Percentiles rank a stretch among this genome's conserved stretches.
phyloP scores from a whole-genome alignment of 2,888 invertebrate species.

The Ophion costatus region DNA sequence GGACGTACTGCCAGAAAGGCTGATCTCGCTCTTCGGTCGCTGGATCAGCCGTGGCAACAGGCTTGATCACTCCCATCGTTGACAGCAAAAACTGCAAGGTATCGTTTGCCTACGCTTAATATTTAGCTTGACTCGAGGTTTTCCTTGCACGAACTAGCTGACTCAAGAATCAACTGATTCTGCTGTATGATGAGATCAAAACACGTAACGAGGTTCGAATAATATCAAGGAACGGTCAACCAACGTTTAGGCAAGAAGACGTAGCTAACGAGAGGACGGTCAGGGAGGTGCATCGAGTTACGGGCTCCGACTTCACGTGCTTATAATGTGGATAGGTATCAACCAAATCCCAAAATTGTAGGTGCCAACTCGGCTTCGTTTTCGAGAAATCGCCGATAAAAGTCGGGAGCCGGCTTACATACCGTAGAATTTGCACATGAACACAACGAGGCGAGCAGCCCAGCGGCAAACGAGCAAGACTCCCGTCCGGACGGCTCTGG shows the following conservation, averaged over 20 bases:
- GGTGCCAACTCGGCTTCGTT: too few relatives aligned
- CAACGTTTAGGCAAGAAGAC: neutral
- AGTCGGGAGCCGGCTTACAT: too few relatives aligned
- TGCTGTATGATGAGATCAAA: neutral
- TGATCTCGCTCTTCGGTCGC: conserved; percentile 35
- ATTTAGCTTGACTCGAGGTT: neutral
- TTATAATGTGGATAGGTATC: too few relatives aligned
- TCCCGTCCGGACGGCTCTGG: too few relatives aligned
- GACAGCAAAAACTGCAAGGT: conserved; percentile 43
- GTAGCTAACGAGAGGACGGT: too few relatives aligned
- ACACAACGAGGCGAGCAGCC: too few relatives aligned
- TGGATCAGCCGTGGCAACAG: conserved; percentile 29
- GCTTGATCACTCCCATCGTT: conserved; percentile 21
- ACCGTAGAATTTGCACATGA: too few relatives aligned
- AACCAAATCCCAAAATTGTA: too few relatives aligned
- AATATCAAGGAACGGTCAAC: neutral
- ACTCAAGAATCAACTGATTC: neutral
- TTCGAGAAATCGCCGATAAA: too few relatives aligned
- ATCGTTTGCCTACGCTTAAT: conserved; percentile 3
- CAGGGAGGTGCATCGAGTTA: too few relatives aligned
- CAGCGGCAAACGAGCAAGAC: too few relatives aligned
- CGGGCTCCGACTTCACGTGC: too few relatives aligned
- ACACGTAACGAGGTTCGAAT: neutral
- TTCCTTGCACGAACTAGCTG: neutral
- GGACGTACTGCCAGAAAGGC: conserved; percentile 74